Conservation (phyloP, 2,113 vertebrate species). For the Anoura caudifer region DNA sequence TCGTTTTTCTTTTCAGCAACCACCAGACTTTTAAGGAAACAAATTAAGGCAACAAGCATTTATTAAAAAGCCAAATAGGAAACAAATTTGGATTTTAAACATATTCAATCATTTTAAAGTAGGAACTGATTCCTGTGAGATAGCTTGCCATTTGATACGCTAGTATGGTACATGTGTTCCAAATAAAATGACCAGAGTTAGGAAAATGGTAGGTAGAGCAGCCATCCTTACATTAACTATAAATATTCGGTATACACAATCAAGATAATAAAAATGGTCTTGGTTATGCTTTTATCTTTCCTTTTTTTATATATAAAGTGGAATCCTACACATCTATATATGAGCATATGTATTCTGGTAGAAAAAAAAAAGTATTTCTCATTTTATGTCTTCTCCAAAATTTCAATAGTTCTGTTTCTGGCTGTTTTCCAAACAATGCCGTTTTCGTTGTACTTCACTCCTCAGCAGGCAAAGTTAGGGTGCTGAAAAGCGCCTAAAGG, state of each 20-base stretch:
- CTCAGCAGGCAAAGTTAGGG: background rate
- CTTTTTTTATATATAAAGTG: background rate
- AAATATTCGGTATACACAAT: background rate
- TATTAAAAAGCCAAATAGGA: conserved; percentile 43
- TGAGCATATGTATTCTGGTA: background rate
- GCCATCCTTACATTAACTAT: background rate
- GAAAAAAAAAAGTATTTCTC: background rate
- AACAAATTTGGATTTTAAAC: conserved; percentile 33
- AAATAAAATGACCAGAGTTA: conserved; percentile 27
- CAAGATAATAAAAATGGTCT: background rate
- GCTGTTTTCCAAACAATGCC: background rate
- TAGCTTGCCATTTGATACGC: conserved; percentile 40
- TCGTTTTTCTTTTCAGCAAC: conserved; percentile 41
- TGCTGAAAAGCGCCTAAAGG: background rate
- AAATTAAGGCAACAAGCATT: conserved; percentile 53
- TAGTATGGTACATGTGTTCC: conserved; percentile 31
- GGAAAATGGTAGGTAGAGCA: background rate
- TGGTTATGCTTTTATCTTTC: background rate
- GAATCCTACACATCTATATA: background rate
- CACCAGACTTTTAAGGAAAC: conserved; percentile 48
- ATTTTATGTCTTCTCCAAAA: background rate
- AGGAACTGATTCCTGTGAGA: conserved; percentile 13
- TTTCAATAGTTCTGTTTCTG: background rate
- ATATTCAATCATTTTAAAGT: conserved; percentile 52
- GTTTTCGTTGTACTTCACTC: background rate